These are phyloP conservation scores for Drosophila percnosoma DNA, from an alignment of 2,888 invertebrate species.

Conservation along the genomic window DNA sequence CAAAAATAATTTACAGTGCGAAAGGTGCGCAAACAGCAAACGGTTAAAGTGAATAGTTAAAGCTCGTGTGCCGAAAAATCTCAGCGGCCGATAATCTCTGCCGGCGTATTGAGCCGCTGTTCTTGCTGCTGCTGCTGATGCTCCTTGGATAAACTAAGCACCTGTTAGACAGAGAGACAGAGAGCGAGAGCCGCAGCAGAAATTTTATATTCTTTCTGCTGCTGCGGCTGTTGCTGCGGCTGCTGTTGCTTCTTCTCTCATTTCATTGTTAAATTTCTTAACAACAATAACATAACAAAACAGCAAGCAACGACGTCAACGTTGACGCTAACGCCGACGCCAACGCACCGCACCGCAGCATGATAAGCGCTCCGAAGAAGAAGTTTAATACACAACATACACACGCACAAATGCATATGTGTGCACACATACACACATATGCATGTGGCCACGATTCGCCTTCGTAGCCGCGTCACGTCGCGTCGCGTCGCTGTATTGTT, in stretches of 20 bases:
- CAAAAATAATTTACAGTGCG: constrained; percentile 26
- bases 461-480: constrained; percentile 22
- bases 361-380: constrained; percentile 55
- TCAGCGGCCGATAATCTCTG: constrained; percentile 34
- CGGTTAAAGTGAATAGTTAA: constrained; percentile 33
- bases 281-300: constrained; percentile 48
- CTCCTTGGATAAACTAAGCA: constrained; percentile 33
- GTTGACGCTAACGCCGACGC: constrained; percentile 34
- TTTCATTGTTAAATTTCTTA: constrained; percentile 62
- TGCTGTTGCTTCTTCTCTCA: constrained; percentile 13
- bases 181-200: neutral
- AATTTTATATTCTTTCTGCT: constrained; percentile 6
- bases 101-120: constrained; percentile 21
- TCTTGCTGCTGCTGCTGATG: constrained; percentile 11
- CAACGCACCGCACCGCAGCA: constrained; percentile 45
- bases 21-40: constrained; percentile 30
- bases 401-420: neutral
- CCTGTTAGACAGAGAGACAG: neutral
- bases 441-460: constrained; percentile 36
- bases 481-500: constrained; percentile 31
- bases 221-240: constrained; percentile 2
- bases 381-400: constrained; percentile 36
- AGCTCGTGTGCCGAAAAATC: constrained; percentile 19
- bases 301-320: constrained; percentile 14
- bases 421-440: constrained; percentile 22